phyloP scores from a whole-genome alignment of 2,113 vertebrate genomes.

The Triplophysa siluroides region DNA sequence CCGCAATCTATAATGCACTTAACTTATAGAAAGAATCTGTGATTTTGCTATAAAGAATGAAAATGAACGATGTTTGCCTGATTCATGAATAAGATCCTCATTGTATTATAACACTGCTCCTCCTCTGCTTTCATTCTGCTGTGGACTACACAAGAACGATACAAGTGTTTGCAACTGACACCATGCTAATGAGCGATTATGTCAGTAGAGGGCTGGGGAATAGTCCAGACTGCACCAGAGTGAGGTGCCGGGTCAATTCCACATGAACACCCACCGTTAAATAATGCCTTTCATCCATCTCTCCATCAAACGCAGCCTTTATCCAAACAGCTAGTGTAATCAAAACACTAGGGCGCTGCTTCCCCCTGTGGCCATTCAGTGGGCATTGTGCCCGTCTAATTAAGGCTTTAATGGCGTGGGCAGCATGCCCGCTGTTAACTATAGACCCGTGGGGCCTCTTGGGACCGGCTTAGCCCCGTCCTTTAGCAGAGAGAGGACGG shows the following conservation, averaged over 20 bases:
- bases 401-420: conserved; percentile 57
- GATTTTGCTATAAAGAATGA: no score
- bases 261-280: conserved; percentile 47
- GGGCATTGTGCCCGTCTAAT: conserved; percentile 58
- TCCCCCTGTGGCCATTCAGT: conserved; percentile 30
- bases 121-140: not conserved
- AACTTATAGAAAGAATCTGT: no score
- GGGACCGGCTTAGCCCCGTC: conserved; percentile 12
- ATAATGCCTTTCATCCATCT: conserved; percentile 38
- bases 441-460: conserved; percentile 29
- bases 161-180: conserved; percentile 13
- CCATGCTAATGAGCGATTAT: conserved; percentile 47
- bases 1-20: no score
- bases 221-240: conserved; percentile 29
- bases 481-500: conserved; percentile 23
- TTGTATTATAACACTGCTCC: not conserved
- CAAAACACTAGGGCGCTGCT: conserved; percentile 43
- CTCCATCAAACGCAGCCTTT: conserved; percentile 30
- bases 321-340: conserved; percentile 49
- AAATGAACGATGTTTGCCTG: no score
- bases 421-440: conserved; percentile 52
- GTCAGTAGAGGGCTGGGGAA: conserved; percentile 26
- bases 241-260: conserved; percentile 44
- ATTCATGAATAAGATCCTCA: no score
- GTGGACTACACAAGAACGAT: not conserved